Evolutionary conservation across 2,888 invertebrate species (phyloP), one percentile per base, ranked within the genome.

Genomic region (Ditylenchus weischeri): DNA sequence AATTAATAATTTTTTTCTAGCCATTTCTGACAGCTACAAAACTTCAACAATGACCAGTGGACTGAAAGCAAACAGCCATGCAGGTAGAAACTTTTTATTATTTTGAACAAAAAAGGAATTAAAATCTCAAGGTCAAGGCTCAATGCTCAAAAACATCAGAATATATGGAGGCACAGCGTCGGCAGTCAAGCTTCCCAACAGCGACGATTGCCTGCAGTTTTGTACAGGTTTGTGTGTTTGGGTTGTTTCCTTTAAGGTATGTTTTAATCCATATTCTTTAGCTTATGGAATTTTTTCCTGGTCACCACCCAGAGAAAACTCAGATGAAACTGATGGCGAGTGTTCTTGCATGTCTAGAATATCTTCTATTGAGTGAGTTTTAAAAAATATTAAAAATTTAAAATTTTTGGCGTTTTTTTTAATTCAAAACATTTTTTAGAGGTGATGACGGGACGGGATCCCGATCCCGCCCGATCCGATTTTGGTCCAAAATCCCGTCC

Each of bases 11-110:
- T n/a, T n/a, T n/a, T 43, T 43, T 43, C 15, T 15, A 43, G 77
- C 80, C 0, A 80, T 80, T 61, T 75, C 77, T 49, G 71, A 76
- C 57, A 79, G 78, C 11, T 70, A 70, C n/a, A 77, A 78, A 50
- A 72, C 75, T 50, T 64, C 58, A 13, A 65, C 68, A 2, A 74
- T 75, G 64, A 77, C 76, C 29, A 78, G 77, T 62, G 80, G 80
- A 6, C 64, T 80, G 19, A 80, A 77, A 62, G 77, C 80, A 10
- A 80, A 79, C 58, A 68, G 72, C 13, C 71, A 72, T 64, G 70
- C 69, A 48, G 75, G 75, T 75, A 62, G 49, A 47, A 23, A 21
- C 29, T n/a, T 6, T n/a, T 49, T 15, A 23, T 50, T 48, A 38
- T 15, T 21, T 48, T 5, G 13, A 59, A 18, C 54, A 62, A 59